Conservation (phyloP, 2,113 vertebrate genomes). For the Xenopus laevis region DNA sequence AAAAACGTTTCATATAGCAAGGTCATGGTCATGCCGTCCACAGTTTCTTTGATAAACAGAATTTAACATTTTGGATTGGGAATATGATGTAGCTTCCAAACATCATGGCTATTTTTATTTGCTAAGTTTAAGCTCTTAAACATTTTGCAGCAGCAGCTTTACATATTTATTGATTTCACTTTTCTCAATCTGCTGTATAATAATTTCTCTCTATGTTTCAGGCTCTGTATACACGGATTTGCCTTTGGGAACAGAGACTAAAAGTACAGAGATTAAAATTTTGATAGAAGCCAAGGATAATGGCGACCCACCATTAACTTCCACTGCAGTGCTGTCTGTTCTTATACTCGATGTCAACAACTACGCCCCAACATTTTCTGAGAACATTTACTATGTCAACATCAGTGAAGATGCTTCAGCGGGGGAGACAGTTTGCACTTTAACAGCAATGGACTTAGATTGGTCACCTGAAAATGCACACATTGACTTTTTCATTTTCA, state of each 20-base stretch:
- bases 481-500: conserved; percentile 72
- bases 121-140: too few relatives aligned
- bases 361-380: conserved; percentile 71
- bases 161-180: too few relatives aligned
- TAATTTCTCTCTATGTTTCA: conserved; percentile 56
- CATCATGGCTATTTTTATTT: too few relatives aligned
- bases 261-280: conserved; percentile 64
- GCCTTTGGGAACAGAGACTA: conserved; percentile 58
- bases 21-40: too few relatives aligned
- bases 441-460: conserved; percentile 75
- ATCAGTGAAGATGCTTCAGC: conserved; percentile 66
- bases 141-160: too few relatives aligned
- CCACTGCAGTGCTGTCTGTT: conserved; percentile 69
- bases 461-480: conserved; percentile 66
- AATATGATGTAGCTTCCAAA: too few relatives aligned
- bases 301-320: conserved; percentile 69
- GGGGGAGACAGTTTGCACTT: conserved; percentile 68
- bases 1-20: too few relatives aligned
- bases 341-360: conserved; percentile 73
- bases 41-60: too few relatives aligned
- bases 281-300: conserved; percentile 80
- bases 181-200: not conserved
- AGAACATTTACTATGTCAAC: conserved; percentile 66
- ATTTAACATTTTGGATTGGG: too few relatives aligned
- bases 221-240: conserved; percentile 75